Evolutionary conservation across 1,140 invertebrate genomes (phyloP), one percentile per base, ranked within the genome.

Genomic region (Euglossa dilemma): DNA sequence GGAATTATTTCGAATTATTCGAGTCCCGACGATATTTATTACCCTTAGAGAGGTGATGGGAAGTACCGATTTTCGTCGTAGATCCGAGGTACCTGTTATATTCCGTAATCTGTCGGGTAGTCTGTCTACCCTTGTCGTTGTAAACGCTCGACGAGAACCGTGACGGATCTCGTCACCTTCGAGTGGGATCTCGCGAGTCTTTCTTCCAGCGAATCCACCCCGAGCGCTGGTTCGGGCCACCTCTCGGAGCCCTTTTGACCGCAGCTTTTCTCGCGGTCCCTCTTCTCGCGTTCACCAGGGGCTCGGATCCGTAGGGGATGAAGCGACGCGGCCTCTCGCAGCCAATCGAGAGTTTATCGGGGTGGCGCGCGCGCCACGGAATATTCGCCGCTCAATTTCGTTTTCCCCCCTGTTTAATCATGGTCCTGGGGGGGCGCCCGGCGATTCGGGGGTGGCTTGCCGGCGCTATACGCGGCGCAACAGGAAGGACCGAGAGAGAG

Each of bases 331-430:
- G n/a, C 73, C 73, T 56, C 66, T 73, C 56, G 20, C 54, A 79
- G 80, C 80, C 87, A 88, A 89, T 89, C 87, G 88, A 72, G 85
- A 85, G 87, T 89, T 89, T 80, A 89, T 89, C 78, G 85, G 75
- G 80, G 81, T 61, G 76, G 66, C 61, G 69, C 78, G 85, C 75
- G 79, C 54, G 80, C 69, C 82, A 61, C 83, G 82, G 83, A 89
- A 87, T 90, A 91, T 90, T 91, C 90, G 89, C 83, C 88, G 89
- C 85, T 90, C 92, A 93, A 93, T 93, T 93, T 93, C 91, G 90
- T 92, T 91, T 90, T 87, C 91, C 87, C 92, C 92, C 91, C 90
- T 90, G 90, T 93, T 93, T 94, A 93, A 93, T 94, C 93, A 93
- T 93, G 93, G 85, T 84, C 84, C 88, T 36, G 43, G 57, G 54